Base-by-base conservation (phyloP, 2,888 invertebrate genomes). In the Lepidochrysops patricia region DNA sequence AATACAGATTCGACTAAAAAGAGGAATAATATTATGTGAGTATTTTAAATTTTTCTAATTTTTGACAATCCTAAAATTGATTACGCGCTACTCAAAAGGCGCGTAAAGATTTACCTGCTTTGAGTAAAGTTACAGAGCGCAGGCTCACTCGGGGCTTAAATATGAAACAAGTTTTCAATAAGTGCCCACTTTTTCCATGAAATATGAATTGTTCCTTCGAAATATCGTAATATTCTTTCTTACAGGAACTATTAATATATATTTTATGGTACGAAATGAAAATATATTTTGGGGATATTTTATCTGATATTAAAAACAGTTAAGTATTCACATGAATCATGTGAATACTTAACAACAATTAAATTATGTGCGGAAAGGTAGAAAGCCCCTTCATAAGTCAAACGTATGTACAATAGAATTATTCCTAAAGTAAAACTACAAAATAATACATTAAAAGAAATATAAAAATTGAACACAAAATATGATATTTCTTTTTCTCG, bases 161-260 rank as follows among this genome's bases (percentile, higher is more conserved):
- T 27, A 50, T 50, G 50, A 50, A 26, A 50, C 27, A 50, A 52
- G 52, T 52, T 27, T 52, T 52, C 27, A 52, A 26, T 52, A 52
- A 52, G 27, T 52, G 27, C 27, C 9, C 15, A 27, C 15, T 27
- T 52, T 52, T 15, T 13, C 26, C 2, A 15, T 15, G 52, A 9
- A 52, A 15, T n/a, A 52, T 27, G 26, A 26, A 52, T 27, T 27
- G 13, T 52, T 13, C 27, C 27, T 6, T 19, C 43, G 4, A 1
- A 15, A 23, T 43, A 23, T 43, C 23, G 43, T 19, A 9, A 19
- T 9, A 23, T 2, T 2, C 6, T 37, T 37, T 43, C 13, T 43
- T 43, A 43, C 15, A 15, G 9, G 19, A 43, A 4, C 4, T 19
- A 43, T 43, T 19, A 43, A 43, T 6, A 19, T n/a, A n/a, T n/a